Conservation (phyloP, 1,140 invertebrate species). For the Venturia canescens region DNA sequence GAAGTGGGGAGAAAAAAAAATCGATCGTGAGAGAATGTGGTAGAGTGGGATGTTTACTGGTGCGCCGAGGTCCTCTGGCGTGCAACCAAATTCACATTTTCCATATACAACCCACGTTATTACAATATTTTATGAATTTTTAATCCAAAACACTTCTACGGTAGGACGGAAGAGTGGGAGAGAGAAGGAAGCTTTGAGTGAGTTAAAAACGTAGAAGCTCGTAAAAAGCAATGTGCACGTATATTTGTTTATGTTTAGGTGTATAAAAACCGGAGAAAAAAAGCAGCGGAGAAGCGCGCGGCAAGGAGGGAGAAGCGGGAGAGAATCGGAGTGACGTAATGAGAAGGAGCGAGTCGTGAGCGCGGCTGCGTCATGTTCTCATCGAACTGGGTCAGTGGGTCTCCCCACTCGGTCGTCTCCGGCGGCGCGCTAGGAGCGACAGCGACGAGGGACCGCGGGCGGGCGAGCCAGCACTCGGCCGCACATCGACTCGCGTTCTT, state of each 20-base stretch:
- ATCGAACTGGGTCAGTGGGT: slow-evolving; percentile 76
- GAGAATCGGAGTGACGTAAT: slow-evolving; percentile 51
- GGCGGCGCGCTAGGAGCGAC: slow-evolving; percentile 48
- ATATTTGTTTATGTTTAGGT: background rate
- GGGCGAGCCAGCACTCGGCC: slow-evolving; percentile 29
- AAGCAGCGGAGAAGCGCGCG: background rate
- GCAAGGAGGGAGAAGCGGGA: background rate
- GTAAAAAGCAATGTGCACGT: too few species aligned
- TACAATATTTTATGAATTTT: too few species aligned
- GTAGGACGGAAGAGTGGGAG: too few species aligned
- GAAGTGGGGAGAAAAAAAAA: slow-evolving; percentile 3
- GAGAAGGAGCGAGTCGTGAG: slow-evolving; percentile 66
- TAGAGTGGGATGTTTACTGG: background rate
- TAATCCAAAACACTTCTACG: too few species aligned
- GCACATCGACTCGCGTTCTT: slow-evolving; percentile 57
- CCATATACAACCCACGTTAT: too few species aligned
- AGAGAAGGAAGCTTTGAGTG: too few species aligned
- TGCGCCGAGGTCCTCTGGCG: too few species aligned
- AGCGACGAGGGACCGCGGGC: slow-evolving; percentile 42
- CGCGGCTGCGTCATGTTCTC: slow-evolving; percentile 76
- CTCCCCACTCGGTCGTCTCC: slow-evolving; percentile 66
- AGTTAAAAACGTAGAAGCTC: too few species aligned
- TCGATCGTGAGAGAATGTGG: slow-evolving; percentile 26
- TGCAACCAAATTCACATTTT: too few species aligned
- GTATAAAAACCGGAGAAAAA: background rate